These are phyloP conservation scores for Engystomops pustulosus DNA, from an alignment of 2,113 vertebrate genomes.

Conservation along the genomic window DNA sequence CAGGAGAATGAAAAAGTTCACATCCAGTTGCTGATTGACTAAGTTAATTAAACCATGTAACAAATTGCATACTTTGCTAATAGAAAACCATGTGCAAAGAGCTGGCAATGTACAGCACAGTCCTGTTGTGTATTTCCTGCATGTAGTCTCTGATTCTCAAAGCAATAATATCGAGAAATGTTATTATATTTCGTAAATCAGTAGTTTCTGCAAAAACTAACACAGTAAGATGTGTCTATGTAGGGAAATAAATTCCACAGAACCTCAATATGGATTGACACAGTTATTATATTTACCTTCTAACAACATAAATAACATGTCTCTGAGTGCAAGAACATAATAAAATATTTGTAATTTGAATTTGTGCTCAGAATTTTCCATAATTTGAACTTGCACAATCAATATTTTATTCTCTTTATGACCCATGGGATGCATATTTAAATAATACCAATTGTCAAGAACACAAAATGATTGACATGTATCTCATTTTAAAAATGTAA, in stretches of 20 bases:
- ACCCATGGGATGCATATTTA: neutral
- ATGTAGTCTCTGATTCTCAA: neutral
- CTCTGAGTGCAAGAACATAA: neutral
- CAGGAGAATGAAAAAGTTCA: conserved; percentile 16
- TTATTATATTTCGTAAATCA: conserved; percentile 10
- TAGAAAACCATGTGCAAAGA: neutral
- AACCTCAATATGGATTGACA: conserved; percentile 16
- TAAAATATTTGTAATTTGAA: neutral
- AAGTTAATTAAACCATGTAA: conserved; percentile 28
- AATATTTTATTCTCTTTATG: neutral
- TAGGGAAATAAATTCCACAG: neutral
- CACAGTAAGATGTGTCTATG: neutral
- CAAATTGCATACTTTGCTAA: conserved; percentile 12
- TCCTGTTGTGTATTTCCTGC: neutral
- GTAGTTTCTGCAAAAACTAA: neutral
- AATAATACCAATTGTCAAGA: no score
- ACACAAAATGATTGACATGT: no score
- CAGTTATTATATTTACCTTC: neutral
- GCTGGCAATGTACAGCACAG: neutral
- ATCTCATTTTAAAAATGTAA: no score
- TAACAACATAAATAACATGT: conserved; percentile 1
- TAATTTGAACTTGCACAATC: neutral
- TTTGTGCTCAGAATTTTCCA: neutral
- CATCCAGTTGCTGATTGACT: conserved; percentile 1
- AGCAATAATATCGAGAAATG: neutral